These are phyloP conservation scores for Nanorana parkeri DNA, from an alignment of 2,113 vertebrate species.

Conservation along the genomic window DNA sequence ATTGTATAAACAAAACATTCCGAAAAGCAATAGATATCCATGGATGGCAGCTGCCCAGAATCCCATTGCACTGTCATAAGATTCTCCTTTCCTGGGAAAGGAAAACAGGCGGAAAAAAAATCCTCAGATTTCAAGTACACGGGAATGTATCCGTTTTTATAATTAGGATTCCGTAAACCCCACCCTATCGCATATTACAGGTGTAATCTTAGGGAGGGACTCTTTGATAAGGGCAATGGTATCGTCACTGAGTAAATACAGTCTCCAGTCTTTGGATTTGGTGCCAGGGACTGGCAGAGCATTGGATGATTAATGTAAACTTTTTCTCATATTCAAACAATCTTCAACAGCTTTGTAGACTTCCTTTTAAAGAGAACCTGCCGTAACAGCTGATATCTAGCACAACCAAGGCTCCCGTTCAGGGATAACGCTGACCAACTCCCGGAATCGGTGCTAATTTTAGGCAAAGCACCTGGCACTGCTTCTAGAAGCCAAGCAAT, in stretches of 20 bases:
- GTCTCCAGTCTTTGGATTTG: background rate
- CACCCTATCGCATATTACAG: background rate
- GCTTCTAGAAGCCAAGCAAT: too few relatives aligned
- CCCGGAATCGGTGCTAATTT: too few relatives aligned
- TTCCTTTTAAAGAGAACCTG: too few relatives aligned
- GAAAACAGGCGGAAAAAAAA: background rate
- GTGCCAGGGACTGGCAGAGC: background rate
- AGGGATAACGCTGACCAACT: too few relatives aligned
- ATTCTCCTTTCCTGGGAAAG: background rate
- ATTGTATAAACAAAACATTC: background rate
- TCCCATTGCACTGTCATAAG: background rate
- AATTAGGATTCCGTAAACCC: background rate
- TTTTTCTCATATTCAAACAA: too few relatives aligned
- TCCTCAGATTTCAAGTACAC: background rate
- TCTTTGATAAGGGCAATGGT: conserved; percentile 10
- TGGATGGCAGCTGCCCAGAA: background rate
- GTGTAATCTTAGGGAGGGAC: conserved; percentile 26
- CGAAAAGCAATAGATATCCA: background rate
- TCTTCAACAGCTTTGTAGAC: too few relatives aligned
- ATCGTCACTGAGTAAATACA: conserved; percentile 13
- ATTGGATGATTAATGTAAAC: too few relatives aligned
- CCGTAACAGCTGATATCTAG: too few relatives aligned
- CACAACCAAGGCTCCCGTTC: too few relatives aligned
- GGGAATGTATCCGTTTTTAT: conserved; percentile 2
- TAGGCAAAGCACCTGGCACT: too few relatives aligned